Evolutionary conservation across 2,888 invertebrate species (phyloP).

Genomic region (Lasius platythorax): DNA sequence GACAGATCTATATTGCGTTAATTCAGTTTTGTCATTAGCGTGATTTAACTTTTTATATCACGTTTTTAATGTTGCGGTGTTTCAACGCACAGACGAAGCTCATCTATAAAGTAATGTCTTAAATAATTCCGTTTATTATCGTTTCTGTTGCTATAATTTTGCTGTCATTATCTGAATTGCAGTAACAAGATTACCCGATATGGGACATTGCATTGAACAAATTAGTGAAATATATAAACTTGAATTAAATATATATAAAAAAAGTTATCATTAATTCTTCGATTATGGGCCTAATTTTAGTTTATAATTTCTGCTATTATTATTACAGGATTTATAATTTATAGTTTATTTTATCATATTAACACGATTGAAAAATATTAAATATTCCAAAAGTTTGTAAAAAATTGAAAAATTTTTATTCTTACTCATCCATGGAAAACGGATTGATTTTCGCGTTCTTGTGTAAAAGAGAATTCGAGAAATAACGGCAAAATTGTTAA

Average conservation of each 20-base stretch:
- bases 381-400: background rate
- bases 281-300: background rate
- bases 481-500: background rate
- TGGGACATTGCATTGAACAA: background rate
- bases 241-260: background rate
- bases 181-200: background rate
- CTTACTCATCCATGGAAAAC: background rate
- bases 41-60: background rate
- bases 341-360: background rate
- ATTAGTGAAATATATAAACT: background rate
- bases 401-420: background rate
- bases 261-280: too few relatives aligned
- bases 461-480: background rate
- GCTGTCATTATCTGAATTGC: background rate
- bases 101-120: background rate
- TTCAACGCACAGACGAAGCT: background rate
- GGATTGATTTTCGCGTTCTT: background rate
- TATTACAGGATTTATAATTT: background rate
- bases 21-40: background rate
- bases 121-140: background rate
- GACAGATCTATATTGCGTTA: background rate
- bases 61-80: background rate
- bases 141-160: background rate
- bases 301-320: background rate
- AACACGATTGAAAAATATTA: background rate